Percentiles rank a stretch among this genome's conserved stretches.
These are phyloP conservation scores for Nymphalis urticae DNA, from an alignment of 2,888 invertebrate genomes.

Conservation along the genomic window DNA sequence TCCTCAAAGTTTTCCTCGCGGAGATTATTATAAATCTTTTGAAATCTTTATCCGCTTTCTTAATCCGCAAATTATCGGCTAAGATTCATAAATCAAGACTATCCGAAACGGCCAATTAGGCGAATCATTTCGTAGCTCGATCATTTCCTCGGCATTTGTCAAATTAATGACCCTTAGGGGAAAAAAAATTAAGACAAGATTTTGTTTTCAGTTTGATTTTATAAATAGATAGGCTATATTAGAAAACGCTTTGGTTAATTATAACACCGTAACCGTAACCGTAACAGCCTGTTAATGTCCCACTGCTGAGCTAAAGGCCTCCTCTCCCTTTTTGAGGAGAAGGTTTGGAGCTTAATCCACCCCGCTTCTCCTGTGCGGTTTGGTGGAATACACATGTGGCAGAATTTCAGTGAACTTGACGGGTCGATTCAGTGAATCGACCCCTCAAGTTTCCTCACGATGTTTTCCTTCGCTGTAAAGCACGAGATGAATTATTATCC, in stretches of 20 bases:
- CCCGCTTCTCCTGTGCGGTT: no score
- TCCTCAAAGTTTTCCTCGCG: background rate
- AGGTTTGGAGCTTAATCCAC: no score
- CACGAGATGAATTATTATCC: no score
- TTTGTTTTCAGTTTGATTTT: background rate
- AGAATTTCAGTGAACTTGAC: no score
- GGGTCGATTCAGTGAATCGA: no score
- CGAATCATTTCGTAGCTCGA: slow-evolving; percentile 18
- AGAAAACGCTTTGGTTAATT: background rate
- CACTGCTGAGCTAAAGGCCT: no score
- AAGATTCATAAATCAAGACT: slow-evolving; percentile 23
- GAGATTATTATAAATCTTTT: background rate
- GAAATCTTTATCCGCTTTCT: background rate
- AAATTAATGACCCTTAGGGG: slow-evolving; percentile 27
- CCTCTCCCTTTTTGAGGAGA: no score
- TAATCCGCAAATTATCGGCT: slow-evolving; percentile 5
- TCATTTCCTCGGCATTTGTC: slow-evolving; percentile 22
- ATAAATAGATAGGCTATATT: background rate
- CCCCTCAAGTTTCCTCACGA: no score
- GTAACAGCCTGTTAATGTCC: no score
- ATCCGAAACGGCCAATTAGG: slow-evolving; percentile 30
- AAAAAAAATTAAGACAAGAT: slow-evolving; percentile 6
- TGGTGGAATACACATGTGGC: no score
- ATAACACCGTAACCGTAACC: no score
- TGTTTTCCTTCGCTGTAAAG: no score